Evolutionary conservation across 2,113 vertebrate species (phyloP), one percentile per base, ranked within the genome.

Genomic region (Strix uralensis): DNA sequence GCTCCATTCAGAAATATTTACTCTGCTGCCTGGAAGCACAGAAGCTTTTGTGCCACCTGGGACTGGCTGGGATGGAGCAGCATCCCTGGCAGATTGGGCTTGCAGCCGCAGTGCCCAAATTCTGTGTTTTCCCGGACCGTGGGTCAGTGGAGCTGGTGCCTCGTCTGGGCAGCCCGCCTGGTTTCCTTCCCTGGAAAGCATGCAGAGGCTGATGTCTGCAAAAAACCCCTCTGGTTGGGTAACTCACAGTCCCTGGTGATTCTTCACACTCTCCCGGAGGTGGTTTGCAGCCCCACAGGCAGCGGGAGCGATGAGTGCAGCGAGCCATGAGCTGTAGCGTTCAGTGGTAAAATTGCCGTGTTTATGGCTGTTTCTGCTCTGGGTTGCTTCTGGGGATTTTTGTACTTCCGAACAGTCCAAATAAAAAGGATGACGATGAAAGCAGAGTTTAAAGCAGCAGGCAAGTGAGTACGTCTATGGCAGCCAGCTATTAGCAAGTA

Each of bases 301-400:
- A 66, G 81, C 0, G 3, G 62, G 40, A 77, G 36, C 0, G 0
- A 58, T 61, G 49, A 55, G 61, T n/a, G 57, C 42, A 2, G 9
- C 0, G 7, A 94, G 84, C 80, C 8, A 1, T 63, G 55, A 32
- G 71, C 75, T 0, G 1, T 87, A 21, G 63, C 12, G 2, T 78
- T 73, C 25, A 13, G 47, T 55, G 78, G 18, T 71, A 63, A 63
- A 87, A 74, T 63, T 21, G 61, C 81, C 2, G 1, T 91, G 61
- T 38, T 79, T 81, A 16, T 42, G 52, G 55, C 84, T 18, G 32
- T 27, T 72, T 90, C 34, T 96, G 81, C 87, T 73, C 59, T 17
- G 51, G 46, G 38, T 77, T 92, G 71, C 91, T 90, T 61, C 74
- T 91, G 80, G 75, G 90, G 90, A 83, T 94, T 94, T 94, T 72